Conservation (phyloP, 2,797 vertebrate genomes). For the Enteromius viviparus region DNA sequence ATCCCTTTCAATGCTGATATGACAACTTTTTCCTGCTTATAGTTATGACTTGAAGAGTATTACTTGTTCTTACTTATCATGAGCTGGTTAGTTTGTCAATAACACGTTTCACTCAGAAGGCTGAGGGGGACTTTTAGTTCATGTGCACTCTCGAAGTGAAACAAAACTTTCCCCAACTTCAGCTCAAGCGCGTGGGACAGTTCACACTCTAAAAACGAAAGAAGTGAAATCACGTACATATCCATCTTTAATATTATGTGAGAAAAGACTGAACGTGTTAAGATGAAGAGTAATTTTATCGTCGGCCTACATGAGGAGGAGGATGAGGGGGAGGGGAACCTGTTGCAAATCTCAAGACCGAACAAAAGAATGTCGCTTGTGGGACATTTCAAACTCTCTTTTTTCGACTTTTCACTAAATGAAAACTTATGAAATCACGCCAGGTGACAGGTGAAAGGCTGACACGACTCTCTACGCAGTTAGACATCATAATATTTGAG, state of each 20-base stretch:
- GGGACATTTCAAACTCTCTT: conserved; percentile 67
- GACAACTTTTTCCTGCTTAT: not conserved
- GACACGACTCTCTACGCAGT: not conserved
- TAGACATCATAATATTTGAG: not conserved
- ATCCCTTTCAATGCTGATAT: not conserved
- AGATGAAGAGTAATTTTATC: conserved; percentile 64
- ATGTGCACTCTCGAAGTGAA: conserved; percentile 9
- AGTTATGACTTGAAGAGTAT: not conserved
- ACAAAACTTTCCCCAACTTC: conserved; percentile 44
- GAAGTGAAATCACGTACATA: conserved; percentile 43
- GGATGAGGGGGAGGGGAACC: conserved; percentile 74
- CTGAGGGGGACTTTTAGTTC: not conserved
- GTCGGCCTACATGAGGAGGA: conserved; percentile 63
- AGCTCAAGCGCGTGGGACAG: not conserved
- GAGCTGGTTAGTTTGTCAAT: conserved; percentile 27
- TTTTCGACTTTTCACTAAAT: not conserved
- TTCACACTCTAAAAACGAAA: conserved; percentile 3
- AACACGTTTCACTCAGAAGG: not conserved
- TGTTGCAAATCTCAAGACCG: conserved; percentile 86
- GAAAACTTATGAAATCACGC: conserved; percentile 28
- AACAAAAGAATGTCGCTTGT: conserved; percentile 82
- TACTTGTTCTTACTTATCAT: not conserved
- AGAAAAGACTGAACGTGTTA: conserved; percentile 19
- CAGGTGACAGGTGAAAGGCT: not conserved
- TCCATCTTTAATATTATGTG: not conserved